A percentile compares a stretch with the other conserved stretches of the same genome.
Evolutionary conservation across 2,888 invertebrate species (phyloP).

Genomic region (Drosophila gaucha): DNA sequence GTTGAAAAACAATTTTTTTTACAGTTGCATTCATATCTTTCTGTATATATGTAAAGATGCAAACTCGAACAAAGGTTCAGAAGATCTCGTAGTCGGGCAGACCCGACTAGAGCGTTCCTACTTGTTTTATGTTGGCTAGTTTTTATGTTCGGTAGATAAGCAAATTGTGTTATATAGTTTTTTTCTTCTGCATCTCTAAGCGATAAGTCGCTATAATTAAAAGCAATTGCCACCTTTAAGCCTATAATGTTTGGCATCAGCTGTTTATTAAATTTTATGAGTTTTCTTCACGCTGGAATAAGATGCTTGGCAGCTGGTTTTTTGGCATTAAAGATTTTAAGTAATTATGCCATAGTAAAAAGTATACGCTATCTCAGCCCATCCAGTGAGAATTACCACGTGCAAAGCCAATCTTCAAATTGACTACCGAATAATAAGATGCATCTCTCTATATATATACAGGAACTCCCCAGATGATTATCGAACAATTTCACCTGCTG

Average conservation of each 20-base stretch:
- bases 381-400: constrained; percentile 52
- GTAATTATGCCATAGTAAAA: constrained; percentile 52
- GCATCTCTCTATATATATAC: constrained; percentile 24
- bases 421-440: constrained; percentile 55
- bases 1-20: too few species aligned
- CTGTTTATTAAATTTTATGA: constrained; percentile 39
- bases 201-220: constrained; percentile 45
- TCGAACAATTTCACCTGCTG: constrained; percentile 57
- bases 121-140: neutral
- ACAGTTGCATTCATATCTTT: too few species aligned
- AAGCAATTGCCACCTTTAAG: constrained; percentile 47
- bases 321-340: constrained; percentile 39
- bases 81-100: too few species aligned
- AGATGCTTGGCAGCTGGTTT: constrained; percentile 17
- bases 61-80: too few species aligned
- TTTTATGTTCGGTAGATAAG: neutral
- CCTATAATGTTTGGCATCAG: constrained; percentile 23
- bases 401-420: constrained; percentile 60
- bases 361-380: too few species aligned
- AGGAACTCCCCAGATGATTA: constrained; percentile 68
- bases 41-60: too few species aligned
- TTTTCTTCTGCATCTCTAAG: neutral
- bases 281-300: constrained; percentile 16
- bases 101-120: too few species aligned
- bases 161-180: too few species aligned